These are phyloP conservation scores for Hirtodrosophila cameraria DNA, from an alignment of 2,888 invertebrate genomes.

Conservation along the genomic window DNA sequence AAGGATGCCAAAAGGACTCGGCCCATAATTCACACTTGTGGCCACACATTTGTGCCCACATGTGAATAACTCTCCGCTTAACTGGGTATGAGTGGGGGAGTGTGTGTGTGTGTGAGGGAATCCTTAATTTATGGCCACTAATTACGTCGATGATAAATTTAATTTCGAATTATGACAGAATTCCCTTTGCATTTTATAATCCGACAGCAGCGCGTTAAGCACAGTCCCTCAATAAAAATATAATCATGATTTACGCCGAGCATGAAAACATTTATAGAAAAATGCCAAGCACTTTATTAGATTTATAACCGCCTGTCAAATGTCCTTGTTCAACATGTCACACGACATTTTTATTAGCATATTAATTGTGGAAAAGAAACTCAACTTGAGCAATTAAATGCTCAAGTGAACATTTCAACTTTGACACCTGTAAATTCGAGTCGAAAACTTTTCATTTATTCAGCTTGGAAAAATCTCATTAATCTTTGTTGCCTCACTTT, in stretches of 20 bases:
- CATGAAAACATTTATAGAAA: conserved; percentile 38
- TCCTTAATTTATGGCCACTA: conserved; percentile 81
- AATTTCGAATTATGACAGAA: conserved; percentile 67
- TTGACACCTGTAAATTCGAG: conserved; percentile 63
- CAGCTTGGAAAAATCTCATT: conserved; percentile 58
- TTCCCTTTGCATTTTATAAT: conserved; percentile 34
- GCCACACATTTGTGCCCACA: conserved; percentile 43
- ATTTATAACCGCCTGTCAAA: conserved; percentile 41
- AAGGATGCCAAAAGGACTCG: conserved; percentile 49
- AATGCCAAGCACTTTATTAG: conserved; percentile 45
- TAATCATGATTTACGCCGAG: conserved; percentile 71
- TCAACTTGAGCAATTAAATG: conserved; percentile 62
- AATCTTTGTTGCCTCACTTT: conserved; percentile 56
- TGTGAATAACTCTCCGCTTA: not conserved
- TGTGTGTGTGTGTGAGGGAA: conserved; percentile 5
- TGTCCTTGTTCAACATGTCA: conserved; percentile 62
- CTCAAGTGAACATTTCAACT: conserved; percentile 53
- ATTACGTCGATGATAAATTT: conserved; percentile 82
- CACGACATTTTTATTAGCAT: conserved; percentile 69
- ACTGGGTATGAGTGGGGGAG: not conserved
- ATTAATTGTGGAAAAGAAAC: conserved; percentile 58
- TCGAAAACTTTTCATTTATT: conserved; percentile 29
- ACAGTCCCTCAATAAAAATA: conserved; percentile 57
- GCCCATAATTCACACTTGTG: conserved; percentile 77
- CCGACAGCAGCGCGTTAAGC: conserved; percentile 14